These are phyloP conservation scores for Sitobion miscanthi DNA, from an alignment of 1,140 invertebrate genomes.

Conservation along the genomic window DNA sequence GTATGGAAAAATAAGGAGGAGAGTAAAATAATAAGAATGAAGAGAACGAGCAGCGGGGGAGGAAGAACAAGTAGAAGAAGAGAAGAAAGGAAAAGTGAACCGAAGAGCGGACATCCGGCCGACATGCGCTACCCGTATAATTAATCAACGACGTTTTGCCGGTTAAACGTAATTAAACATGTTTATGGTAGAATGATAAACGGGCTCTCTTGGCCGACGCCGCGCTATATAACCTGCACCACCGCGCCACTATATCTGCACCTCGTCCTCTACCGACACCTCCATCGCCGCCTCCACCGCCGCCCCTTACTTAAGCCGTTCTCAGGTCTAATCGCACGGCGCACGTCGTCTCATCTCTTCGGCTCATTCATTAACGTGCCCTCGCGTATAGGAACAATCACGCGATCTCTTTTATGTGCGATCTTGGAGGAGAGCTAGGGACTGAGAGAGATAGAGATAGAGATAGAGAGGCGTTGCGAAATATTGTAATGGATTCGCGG, in stretches of 20 bases:
- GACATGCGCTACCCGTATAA: slow-evolving; percentile 41
- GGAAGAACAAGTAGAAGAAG: background rate
- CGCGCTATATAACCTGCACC: background rate
- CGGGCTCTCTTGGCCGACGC: slow-evolving; percentile 4
- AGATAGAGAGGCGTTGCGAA: background rate
- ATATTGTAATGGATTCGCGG: background rate
- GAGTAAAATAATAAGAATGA: background rate
- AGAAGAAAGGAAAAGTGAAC: background rate
- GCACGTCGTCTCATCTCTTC: slow-evolving; percentile 26
- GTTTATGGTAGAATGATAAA: slow-evolving; percentile 53
- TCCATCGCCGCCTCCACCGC: background rate
- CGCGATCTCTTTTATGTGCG: background rate
- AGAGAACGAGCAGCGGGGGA: background rate
- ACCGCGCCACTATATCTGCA: background rate
- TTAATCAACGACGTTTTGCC: slow-evolving; percentile 53
- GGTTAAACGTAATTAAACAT: slow-evolving; percentile 54
- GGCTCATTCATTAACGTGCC: slow-evolving; percentile 38
- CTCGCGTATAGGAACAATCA: background rate
- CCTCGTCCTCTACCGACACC: background rate
- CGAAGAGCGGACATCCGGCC: slow-evolving; percentile 38
- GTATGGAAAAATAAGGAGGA: background rate
- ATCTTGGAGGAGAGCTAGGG: background rate
- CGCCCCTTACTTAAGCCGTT: slow-evolving; percentile 35
- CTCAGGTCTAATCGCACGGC: background rate
- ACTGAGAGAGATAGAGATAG: background rate